phyloP scores from a whole-genome alignment of 2,797 vertebrate genomes.

The Phaenicophaeus curvirostris region DNA sequence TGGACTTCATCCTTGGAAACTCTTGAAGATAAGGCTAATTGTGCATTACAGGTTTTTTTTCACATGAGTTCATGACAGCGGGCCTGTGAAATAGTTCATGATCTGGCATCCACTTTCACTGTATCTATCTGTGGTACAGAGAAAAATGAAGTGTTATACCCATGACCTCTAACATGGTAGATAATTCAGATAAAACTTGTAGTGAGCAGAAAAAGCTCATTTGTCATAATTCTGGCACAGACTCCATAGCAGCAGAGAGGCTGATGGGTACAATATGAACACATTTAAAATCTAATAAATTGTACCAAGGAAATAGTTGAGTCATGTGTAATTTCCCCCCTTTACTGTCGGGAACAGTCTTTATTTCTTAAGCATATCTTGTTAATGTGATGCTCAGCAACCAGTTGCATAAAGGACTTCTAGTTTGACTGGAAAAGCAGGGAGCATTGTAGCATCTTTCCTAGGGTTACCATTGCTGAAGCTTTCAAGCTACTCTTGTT shows the following conservation, averaged over 20 bases:
- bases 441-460: background rate
- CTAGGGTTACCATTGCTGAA: background rate
- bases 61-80: slow-evolving; percentile 36
- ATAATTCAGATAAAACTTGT: slow-evolving; percentile 62
- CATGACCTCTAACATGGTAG: slow-evolving; percentile 63
- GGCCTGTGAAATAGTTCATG: slow-evolving; percentile 54
- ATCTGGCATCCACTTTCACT: slow-evolving; percentile 27
- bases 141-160: slow-evolving; percentile 67
- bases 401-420: background rate
- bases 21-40: slow-evolving; percentile 58
- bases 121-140: slow-evolving; percentile 19
- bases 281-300: slow-evolving; percentile 58
- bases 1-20: slow-evolving; percentile 32
- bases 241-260: slow-evolving; percentile 17
- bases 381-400: background rate
- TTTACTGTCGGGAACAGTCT: background rate
- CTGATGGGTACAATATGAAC: slow-evolving; percentile 44
- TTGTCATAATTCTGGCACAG: slow-evolving; percentile 60
- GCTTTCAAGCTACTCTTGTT: background rate
- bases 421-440: background rate
- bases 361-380: slow-evolving; percentile 11
- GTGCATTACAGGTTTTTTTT: background rate
- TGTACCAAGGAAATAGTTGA: slow-evolving; percentile 50
- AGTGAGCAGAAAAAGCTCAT: slow-evolving; percentile 50
- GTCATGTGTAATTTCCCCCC: background rate